Conservation (phyloP, 2,113 vertebrate species). For the Urocynchramus pylzowi region DNA sequence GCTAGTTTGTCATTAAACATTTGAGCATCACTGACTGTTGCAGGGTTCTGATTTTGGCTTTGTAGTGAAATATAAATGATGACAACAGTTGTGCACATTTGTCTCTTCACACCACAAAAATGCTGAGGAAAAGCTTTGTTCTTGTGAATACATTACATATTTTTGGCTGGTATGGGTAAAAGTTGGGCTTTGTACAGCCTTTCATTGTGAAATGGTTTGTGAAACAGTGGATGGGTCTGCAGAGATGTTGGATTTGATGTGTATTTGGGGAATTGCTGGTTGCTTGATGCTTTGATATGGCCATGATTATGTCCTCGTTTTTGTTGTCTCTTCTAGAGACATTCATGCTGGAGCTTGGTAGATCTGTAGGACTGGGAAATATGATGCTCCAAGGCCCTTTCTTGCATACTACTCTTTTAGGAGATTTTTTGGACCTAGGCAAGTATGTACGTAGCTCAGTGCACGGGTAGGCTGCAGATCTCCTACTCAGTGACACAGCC, state of each 20-base stretch:
- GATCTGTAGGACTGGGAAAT: background rate
- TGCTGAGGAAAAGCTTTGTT: background rate
- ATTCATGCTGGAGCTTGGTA: background rate
- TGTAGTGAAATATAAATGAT: background rate
- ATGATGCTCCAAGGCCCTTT: rapidly evolving
- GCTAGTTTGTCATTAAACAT: background rate
- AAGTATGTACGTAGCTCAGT: background rate
- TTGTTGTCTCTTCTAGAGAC: background rate
- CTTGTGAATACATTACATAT: background rate
- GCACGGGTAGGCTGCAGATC: background rate
- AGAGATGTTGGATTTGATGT: background rate
- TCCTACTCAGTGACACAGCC: background rate
- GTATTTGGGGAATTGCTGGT: background rate
- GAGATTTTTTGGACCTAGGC: background rate
- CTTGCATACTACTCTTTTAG: background rate
- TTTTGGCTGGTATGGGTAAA: background rate
- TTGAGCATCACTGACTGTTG: background rate
- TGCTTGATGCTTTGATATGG: background rate
- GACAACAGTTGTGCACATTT: background rate
- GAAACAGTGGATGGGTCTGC: background rate
- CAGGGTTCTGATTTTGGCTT: background rate
- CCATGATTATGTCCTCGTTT: background rate
- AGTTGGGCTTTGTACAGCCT: background rate
- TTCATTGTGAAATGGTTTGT: background rate
- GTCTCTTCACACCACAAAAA: background rate